phyloP scores from a whole-genome alignment of 2,888 invertebrate genomes.

The Mythimna pallens region DNA sequence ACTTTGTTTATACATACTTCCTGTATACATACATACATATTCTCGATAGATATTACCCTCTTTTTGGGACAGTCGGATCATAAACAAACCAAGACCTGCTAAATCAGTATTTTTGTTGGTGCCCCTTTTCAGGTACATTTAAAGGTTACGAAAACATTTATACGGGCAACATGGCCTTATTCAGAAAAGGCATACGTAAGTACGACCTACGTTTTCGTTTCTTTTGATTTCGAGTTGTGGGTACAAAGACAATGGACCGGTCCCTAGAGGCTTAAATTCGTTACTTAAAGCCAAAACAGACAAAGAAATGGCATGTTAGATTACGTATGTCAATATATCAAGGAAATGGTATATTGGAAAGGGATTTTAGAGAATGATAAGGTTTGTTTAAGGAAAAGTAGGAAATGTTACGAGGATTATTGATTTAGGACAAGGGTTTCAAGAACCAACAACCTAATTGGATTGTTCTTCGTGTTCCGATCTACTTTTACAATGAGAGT shows the following conservation, averaged over 20 bases:
- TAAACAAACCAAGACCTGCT: constrained; percentile 8
- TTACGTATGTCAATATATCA: constrained; percentile 63
- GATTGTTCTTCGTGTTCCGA: neutral
- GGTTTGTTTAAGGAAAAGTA: constrained; percentile 22
- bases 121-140: constrained; percentile 39
- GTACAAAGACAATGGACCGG: constrained; percentile 58
- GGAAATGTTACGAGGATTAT: constrained; percentile 39
- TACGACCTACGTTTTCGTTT: constrained; percentile 32
- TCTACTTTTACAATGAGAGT: constrained; percentile 12
- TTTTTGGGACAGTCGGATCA: constrained; percentile 1
- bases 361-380: constrained; percentile 25
- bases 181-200: constrained; percentile 56
- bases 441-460: constrained; percentile 19
- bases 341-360: constrained; percentile 23
- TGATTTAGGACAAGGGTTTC: constrained; percentile 29
- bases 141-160: constrained; percentile 59
- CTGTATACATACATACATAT: too few species aligned
- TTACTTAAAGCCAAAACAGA: constrained; percentile 59
- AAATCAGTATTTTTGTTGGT: constrained; percentile 38
- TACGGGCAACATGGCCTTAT: constrained; percentile 41
- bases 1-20: too few species aligned
- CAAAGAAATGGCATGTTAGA: constrained; percentile 58
- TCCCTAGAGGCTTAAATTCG: constrained; percentile 61
- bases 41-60: too few species aligned
- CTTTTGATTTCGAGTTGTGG: constrained; percentile 60